phyloP scores from a whole-genome alignment of 2,113 vertebrate species.

The Scopus umbretta region DNA sequence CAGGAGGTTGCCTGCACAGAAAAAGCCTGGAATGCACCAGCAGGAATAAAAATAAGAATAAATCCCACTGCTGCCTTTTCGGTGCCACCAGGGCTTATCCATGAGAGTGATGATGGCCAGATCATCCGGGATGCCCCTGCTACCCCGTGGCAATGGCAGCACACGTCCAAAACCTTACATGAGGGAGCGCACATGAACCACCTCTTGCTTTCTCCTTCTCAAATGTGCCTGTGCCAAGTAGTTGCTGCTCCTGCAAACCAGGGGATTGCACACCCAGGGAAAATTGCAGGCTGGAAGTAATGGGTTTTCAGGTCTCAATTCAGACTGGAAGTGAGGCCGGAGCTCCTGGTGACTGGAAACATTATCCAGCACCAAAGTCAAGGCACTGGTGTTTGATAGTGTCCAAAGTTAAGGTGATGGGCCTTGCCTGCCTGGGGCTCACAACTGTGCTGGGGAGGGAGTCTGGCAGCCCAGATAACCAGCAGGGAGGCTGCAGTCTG shows the following conservation, averaged over 20 bases:
- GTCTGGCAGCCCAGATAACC: not conserved
- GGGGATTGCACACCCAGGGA: rapidly evolving
- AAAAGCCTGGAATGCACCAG: not conserved
- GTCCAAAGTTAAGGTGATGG: not conserved
- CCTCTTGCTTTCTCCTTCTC: not conserved
- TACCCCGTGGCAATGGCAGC: not conserved
- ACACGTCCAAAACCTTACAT: not conserved
- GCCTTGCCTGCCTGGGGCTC: not conserved
- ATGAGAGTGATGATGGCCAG: rapidly evolving
- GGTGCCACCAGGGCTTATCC: not conserved
- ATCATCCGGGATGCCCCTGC: rapidly evolving
- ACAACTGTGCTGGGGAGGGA: rapidly evolving
- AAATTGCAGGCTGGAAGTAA: not conserved
- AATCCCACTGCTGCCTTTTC: not conserved
- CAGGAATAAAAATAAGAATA: not conserved
- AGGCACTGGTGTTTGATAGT: not conserved
- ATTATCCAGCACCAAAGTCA: not conserved
- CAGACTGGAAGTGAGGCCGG: not conserved
- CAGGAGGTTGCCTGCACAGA: not conserved
- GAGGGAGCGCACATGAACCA: not conserved
- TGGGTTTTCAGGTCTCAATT: not conserved
- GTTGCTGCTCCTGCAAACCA: not conserved
- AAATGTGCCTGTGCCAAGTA: rapidly evolving
- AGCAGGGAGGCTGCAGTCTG: not conserved
- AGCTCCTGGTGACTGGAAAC: not conserved